These are phyloP conservation scores for Cancer borealis DNA, from an alignment of 2,888 invertebrate species.

Conservation along the genomic window DNA sequence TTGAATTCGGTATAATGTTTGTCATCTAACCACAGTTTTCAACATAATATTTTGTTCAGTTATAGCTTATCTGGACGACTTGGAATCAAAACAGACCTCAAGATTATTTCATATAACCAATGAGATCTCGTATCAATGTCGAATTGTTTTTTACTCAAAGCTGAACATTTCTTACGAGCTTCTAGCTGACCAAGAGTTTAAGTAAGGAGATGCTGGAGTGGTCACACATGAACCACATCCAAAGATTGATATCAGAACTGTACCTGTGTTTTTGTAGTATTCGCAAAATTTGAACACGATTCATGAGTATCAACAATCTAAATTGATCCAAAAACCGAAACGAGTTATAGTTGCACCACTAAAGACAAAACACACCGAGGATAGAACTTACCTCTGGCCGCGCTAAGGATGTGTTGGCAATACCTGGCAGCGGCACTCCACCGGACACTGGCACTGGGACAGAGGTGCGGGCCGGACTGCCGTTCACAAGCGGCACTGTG, in stretches of 20 bases:
- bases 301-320: background rate
- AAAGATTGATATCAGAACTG: background rate
- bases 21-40: background rate
- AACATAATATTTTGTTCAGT: background rate
- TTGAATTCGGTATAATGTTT: background rate
- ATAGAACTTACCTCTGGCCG: constrained; percentile 51
- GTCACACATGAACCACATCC: background rate
- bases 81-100: background rate
- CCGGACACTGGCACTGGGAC: constrained; percentile 59
- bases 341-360: background rate
- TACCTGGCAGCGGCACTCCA: constrained; percentile 51
- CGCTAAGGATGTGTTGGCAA: constrained; percentile 24
- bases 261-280: background rate
- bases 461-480: constrained; percentile 58
- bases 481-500: constrained; percentile 65
- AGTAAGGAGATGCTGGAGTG: background rate
- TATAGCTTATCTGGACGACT: background rate
- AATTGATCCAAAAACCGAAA: background rate
- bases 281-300: background rate
- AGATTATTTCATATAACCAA: background rate
- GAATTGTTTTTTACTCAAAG: background rate
- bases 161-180: background rate
- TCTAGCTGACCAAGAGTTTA: background rate
- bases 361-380: background rate
- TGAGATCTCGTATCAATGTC: background rate